A percentile compares a stretch with the other conserved stretches of the same genome.
These are phyloP conservation scores for Drosophila anceps DNA, from an alignment of 2,888 invertebrate species.

Conservation along the genomic window DNA sequence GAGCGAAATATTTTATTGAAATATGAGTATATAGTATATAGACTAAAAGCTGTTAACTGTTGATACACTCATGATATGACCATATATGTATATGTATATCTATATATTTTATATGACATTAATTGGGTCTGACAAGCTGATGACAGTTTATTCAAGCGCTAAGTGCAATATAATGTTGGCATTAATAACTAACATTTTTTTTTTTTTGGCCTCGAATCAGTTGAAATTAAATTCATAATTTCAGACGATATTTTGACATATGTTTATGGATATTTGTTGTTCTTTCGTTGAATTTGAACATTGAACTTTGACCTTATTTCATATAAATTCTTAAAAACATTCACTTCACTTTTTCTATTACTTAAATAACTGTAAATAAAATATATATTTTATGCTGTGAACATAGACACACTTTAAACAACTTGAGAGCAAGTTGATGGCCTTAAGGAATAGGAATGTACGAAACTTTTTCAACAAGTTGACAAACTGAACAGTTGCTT, in stretches of 20 bases:
- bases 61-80: background rate
- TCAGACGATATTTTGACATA: background rate
- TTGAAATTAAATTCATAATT: conserved; percentile 1
- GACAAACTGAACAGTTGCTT: conserved; percentile 56
- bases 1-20: conserved; percentile 2
- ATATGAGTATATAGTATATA: background rate
- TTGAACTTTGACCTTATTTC: background rate
- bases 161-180: conserved; percentile 8
- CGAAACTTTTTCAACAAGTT: conserved; percentile 54
- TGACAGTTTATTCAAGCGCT: background rate
- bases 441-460: conserved; percentile 19
- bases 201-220: background rate
- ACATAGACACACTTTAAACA: conserved; percentile 9
- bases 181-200: background rate
- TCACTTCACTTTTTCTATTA: background rate
- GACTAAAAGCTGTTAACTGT: conserved; percentile 3
- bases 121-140: conserved; percentile 8
- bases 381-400: background rate
- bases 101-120: background rate
- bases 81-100: background rate
- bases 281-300: background rate
- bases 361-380: background rate
- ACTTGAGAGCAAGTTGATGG: conserved; percentile 23
- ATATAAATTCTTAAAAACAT: background rate
- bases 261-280: too few species aligned